phyloP scores from a whole-genome alignment of 2,113 vertebrate species.

The Oreocharis arfaki region DNA sequence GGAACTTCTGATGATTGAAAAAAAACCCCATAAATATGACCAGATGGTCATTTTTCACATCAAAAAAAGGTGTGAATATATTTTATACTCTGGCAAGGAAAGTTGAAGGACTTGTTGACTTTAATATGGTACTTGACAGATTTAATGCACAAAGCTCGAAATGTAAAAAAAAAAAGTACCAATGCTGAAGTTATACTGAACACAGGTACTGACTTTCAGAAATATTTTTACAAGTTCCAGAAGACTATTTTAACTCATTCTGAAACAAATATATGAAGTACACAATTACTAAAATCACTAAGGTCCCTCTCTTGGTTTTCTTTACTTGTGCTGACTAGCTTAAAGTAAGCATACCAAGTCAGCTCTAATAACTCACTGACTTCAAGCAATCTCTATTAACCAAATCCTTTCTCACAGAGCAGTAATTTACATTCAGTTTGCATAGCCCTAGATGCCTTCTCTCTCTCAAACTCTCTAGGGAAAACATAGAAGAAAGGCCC shows the following conservation, averaged over 20 bases:
- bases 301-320: neutral
- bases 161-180: neutral
- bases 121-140: neutral
- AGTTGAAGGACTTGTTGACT: neutral
- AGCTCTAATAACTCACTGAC: slow-evolving; percentile 1
- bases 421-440: slow-evolving; percentile 31
- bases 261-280: neutral
- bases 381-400: neutral
- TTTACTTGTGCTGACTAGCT: neutral
- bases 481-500: slow-evolving; percentile 25
- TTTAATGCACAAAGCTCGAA: neutral
- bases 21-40: neutral
- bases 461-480: neutral
- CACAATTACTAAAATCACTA: neutral
- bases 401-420: slow-evolving; percentile 15
- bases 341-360: neutral
- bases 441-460: slow-evolving; percentile 15
- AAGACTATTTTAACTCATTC: neutral
- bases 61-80: neutral
- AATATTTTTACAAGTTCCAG: neutral
- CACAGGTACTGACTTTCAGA: neutral
- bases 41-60: neutral
- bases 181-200: neutral
- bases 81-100: neutral
- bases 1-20: neutral